phyloP scores from a whole-genome alignment of 2,797 vertebrate species.

The Crocidura indochinensis region DNA sequence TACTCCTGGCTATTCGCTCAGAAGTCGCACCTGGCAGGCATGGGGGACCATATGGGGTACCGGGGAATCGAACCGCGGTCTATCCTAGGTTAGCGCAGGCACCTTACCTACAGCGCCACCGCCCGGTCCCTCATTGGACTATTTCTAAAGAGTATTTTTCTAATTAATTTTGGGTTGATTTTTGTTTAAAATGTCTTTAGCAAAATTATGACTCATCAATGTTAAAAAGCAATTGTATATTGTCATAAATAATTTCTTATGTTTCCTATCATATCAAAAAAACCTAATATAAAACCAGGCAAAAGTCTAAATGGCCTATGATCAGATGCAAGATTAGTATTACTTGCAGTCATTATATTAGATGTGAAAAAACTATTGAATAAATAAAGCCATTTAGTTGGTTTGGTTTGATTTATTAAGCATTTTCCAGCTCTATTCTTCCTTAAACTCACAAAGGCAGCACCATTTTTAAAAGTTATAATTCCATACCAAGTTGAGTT shows the following conservation, averaged over 20 bases:
- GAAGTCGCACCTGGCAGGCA: no score
- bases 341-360: slow-evolving; percentile 61
- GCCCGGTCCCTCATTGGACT: no score
- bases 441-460: slow-evolving; percentile 62
- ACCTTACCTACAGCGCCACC: no score
- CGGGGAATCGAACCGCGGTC: no score
- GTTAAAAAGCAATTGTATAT: not conserved
- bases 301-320: slow-evolving; percentile 49
- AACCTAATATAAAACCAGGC: slow-evolving; percentile 50
- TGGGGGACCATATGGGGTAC: no score
- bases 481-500: slow-evolving; percentile 39
- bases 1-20: no score
- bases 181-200: not conserved
- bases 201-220: slow-evolving; percentile 20
- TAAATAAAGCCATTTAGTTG: slow-evolving; percentile 47
- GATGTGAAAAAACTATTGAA: slow-evolving; percentile 23
- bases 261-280: slow-evolving; percentile 25
- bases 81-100: no score
- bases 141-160: slow-evolving; percentile 3
- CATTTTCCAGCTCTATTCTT: slow-evolving; percentile 51
- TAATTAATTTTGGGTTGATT: slow-evolving; percentile 32
- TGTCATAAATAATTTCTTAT: not conserved
- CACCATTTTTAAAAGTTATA: slow-evolving; percentile 17
- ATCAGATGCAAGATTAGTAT: not conserved
- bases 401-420: slow-evolving; percentile 64